Base-by-base conservation (phyloP, 2,888 invertebrate genomes). In the Platerodrilus igneus region DNA sequence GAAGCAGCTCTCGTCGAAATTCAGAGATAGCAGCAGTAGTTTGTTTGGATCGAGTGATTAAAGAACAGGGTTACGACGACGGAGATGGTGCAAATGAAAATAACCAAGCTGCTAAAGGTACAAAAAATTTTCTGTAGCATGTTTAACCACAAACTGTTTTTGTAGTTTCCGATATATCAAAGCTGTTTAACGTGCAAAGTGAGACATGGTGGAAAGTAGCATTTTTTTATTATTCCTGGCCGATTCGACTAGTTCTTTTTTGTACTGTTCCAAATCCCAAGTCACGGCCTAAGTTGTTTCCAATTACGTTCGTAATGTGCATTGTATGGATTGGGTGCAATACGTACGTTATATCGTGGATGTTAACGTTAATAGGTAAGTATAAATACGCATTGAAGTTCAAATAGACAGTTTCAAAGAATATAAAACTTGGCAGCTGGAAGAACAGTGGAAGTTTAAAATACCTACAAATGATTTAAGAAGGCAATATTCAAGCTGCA, bases 281-380 rank as follows among this genome's bases (percentile, higher is more conserved):
- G 28, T 72, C 68, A 3, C 69, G 75, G 56, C 73, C 75, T 10
- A 75, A 68, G 30, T 67, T 78, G 47, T 92, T 85, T 60, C 84
- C 88, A 0, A 20, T 85, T 1, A 81, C 90, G 0, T 94, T 94
- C 62, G 47, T 86, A n/a, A 83, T 92, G 80, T 91, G 91, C 60
- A 81, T 92, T 14, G 64, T 87, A 2, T 90, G 88, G 81, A 88
- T 95, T 47, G 92, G 86, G 2, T 64, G 73, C 1, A 82, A 89
- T 49, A 88, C 92, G 0, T 95, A 92, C 60, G 56, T 90, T 34
- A 85, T 90, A 15, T 85, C 92, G 1, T 95, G 94, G 94, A 89
- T 92, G 82, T 83, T 92, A 63, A 81, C 89, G 15, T 75, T 86
- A 2, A 79, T 92, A 48, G 93, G 93, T 86, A 64, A 67, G 68